phyloP scores from a whole-genome alignment of 2,888 invertebrate species.

The Lithophane socia region DNA sequence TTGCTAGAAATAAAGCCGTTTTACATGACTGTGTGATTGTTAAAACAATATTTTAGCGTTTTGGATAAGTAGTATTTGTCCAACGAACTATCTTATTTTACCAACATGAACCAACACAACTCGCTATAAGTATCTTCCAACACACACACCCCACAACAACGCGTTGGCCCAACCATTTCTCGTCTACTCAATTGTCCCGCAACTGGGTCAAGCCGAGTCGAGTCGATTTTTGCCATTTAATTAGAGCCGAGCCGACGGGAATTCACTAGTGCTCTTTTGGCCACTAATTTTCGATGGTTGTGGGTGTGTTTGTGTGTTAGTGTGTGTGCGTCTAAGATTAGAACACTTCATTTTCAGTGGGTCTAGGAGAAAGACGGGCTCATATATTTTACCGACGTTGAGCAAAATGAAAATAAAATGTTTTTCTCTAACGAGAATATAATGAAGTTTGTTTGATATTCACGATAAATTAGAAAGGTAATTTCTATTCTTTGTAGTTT shows the following conservation, averaged over 20 bases:
- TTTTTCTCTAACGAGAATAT: not conserved
- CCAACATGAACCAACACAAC: not conserved
- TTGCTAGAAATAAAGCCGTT: too few species aligned
- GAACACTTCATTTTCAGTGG: slow-evolving; percentile 19
- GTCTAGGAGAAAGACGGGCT: not conserved
- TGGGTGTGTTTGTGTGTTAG: slow-evolving; percentile 12
- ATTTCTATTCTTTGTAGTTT: not conserved
- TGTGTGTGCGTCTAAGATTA: slow-evolving; percentile 38
- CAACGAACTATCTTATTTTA: not conserved
- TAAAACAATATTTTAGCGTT: too few species aligned
- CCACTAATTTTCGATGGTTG: slow-evolving; percentile 58
- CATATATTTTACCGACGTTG: not conserved
- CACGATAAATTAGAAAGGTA: not conserved
- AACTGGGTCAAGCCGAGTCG: slow-evolving; percentile 74
- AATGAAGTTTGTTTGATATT: too few species aligned
- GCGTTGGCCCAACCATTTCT: slow-evolving; percentile 62
- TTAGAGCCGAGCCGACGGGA: slow-evolving; percentile 73
- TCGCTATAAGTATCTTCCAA: slow-evolving; percentile 38
- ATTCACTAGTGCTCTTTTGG: slow-evolving; percentile 61
- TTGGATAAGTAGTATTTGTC: too few species aligned
- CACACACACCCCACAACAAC: slow-evolving; percentile 21
- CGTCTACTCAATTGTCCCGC: slow-evolving; percentile 70
- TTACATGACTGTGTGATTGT: too few species aligned
- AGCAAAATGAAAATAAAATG: not conserved
- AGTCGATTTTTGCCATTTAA: slow-evolving; percentile 83